Evolutionary conservation across 2,797 vertebrate genomes (phyloP).

Genomic region (Ciconia nigra): DNA sequence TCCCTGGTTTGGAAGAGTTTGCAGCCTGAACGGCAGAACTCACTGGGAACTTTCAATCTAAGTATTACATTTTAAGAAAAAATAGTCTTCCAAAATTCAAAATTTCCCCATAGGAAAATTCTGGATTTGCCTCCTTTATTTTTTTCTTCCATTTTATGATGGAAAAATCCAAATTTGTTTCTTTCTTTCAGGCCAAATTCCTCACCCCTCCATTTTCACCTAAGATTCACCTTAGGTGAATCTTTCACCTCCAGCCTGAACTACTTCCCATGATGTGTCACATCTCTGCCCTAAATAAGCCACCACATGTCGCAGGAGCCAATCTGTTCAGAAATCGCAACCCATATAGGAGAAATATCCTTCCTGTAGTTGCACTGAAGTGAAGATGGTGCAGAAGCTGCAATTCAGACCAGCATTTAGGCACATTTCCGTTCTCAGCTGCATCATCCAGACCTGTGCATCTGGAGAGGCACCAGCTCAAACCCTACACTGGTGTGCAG

Average conservation of each 20-base stretch:
- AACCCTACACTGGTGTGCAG: background rate
- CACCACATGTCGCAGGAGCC: background rate
- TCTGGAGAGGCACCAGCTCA: background rate
- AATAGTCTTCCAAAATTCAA: background rate
- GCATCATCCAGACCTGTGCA: background rate
- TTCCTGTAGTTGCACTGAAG: background rate
- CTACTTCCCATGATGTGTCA: background rate
- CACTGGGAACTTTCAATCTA: background rate
- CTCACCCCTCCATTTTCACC: background rate
- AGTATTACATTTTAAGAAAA: background rate
- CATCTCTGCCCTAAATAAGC: background rate
- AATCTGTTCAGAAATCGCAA: background rate
- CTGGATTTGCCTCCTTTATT: background rate
- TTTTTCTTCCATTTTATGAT: background rate
- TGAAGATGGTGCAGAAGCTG: background rate
- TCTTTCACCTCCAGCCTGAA: background rate
- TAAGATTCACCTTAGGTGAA: background rate
- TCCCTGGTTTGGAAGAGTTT: background rate
- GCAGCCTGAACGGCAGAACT: background rate
- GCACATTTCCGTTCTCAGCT: background rate
- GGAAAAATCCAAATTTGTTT: background rate
- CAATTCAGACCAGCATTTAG: background rate
- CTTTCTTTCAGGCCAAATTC: background rate
- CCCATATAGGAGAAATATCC: background rate
- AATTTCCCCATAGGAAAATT: background rate